These are phyloP conservation scores for Gymnarchus niloticus DNA, from an alignment of 2,113 vertebrate species.

Conservation along the genomic window DNA sequence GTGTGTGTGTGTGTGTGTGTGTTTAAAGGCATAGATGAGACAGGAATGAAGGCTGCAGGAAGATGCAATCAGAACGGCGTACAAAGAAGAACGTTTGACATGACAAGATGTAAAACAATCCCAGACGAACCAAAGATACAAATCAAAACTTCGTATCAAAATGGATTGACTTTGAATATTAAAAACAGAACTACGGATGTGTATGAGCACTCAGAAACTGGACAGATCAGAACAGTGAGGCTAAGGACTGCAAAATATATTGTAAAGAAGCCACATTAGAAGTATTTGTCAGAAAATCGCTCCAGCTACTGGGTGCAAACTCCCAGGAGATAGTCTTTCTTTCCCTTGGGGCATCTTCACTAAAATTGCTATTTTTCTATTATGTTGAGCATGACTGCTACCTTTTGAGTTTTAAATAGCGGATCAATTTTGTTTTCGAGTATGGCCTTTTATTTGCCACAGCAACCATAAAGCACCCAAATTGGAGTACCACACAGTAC, in stretches of 20 bases:
- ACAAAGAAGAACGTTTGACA: neutral
- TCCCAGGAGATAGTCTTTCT: slow-evolving; percentile 35
- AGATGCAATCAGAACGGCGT: neutral
- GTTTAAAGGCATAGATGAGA: neutral
- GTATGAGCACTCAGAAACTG: neutral
- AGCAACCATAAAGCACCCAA: neutral
- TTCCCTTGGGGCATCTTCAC: slow-evolving; percentile 33
- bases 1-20: neutral
- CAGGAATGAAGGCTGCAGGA: neutral
- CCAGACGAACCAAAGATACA: neutral
- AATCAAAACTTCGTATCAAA: neutral
- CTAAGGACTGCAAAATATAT: neutral
- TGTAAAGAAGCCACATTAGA: neutral
- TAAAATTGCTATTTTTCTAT: slow-evolving; percentile 32
- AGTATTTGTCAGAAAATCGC: slow-evolving; percentile 25
- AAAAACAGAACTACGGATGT: neutral
- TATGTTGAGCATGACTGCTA: slow-evolving; percentile 21
- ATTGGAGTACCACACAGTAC: neutral
- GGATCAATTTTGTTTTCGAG: slow-evolving; percentile 23
- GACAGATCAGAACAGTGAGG: neutral
- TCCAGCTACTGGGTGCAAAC: slow-evolving; percentile 29
- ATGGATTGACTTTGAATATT: neutral
- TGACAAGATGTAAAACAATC: neutral
- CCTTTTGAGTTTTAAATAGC: slow-evolving; percentile 33
- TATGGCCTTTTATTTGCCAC: neutral